Evolutionary conservation across 2,888 invertebrate species (phyloP), one percentile per base, ranked within the genome.

Genomic region (Pandemis heparana): DNA sequence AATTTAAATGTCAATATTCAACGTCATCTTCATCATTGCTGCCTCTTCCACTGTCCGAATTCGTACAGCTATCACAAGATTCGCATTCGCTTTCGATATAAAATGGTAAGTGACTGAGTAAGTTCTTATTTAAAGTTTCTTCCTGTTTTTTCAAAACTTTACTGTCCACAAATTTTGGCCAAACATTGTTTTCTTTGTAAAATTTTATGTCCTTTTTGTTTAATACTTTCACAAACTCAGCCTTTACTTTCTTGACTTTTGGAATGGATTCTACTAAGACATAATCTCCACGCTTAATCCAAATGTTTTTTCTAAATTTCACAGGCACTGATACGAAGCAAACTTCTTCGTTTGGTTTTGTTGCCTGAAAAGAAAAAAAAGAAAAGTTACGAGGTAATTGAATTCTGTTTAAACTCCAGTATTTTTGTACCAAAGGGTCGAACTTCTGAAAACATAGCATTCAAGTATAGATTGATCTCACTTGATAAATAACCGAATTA

Each of bases 221-320:
- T 78, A 97, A 92, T 77, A 97, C 96, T 87, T 95, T 96, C 0
- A 96, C 96, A 80, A 99, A 99, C 95, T 99, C 99, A 0, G 97
- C 99, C 85, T 97, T 97, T 0, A 99, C 99, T 95, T 98, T 99
- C 80, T 97, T 97, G 14, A 99, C 99, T 91, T 99, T 99, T 56
- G 95, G 94, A 74, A 99, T 99, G 0, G 98, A 97, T 84, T 98
- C 98, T 0, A 99, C 96, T 1, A 99, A 89, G 39, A 99, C 96
- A 86, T 96, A 99, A 89, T 98, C 97, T 5, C 98, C 98, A 70
- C 98, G 95, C 88, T 98, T 98, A 0, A 99, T 97, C 98, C 98
- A 99, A 63, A 99, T 96, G 83, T 97, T 98, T 87, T 97, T 97
- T 12, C 99, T 95, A 85, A 98, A 99, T 85, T 99, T 99, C 12